Base-by-base conservation (phyloP, 2,113 vertebrate species). In the Thermophis baileyi region DNA sequence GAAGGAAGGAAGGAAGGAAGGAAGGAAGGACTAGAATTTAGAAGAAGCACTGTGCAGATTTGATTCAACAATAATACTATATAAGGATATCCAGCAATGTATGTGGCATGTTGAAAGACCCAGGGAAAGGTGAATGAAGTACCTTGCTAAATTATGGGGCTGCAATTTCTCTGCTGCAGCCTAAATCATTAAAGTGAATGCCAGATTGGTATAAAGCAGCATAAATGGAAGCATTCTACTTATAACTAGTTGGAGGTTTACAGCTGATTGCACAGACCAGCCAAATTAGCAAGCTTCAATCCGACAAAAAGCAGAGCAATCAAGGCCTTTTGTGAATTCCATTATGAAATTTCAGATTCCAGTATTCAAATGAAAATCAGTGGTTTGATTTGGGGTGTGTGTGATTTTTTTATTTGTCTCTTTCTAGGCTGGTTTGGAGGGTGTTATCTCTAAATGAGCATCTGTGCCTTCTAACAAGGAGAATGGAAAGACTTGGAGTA, bases 311-410 rank as follows among this genome's bases (percentile, higher is more conserved):
- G 46, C 47, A 54, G 57, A 74, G 57, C 60, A 92, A 92, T 89
- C 91, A 89, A 74, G 49, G 57, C 14, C 49, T 44, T 92, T 92
- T 88, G 57, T 88, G 91, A 92, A 88, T 51, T 44, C 47, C 4
- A 25, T 92, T 92, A 53, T n/a, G 60, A 92, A 53, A 81, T 92
- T 89, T 53, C 35, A 89, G 60, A 63, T 74, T 92, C 40, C 24
- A 5, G 49, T 30, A 51, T 46, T 69, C 20, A 11, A n/a, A 88
- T 46, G 91, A 88, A 92, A 89, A 92, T 89, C 69, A 89, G 49
- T 51, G 46, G 57, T 87, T 92, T 88, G 88, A 49, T 88, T 40
- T n/a, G 25, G 14, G 22, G 55, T 25, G 25, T 8, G 24, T n/a
- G 11, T 88, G n/a, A 20, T 16, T 88, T 40, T 57, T 89, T 46